phyloP scores from a whole-genome alignment of 2,888 invertebrate species.

The Orgyia antiqua region DNA sequence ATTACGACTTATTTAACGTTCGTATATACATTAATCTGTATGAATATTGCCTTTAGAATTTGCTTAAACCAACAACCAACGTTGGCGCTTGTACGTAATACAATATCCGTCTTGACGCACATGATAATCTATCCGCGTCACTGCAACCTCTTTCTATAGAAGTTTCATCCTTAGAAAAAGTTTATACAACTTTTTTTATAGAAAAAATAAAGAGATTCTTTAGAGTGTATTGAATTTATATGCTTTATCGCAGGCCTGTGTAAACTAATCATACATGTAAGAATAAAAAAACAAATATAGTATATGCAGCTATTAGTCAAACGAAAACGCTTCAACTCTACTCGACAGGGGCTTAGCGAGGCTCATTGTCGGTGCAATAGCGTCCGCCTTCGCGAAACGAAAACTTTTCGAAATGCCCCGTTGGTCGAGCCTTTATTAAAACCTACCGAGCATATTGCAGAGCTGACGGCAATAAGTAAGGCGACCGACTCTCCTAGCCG shows the following conservation, averaged over 20 bases:
- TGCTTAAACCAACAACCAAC: constrained; percentile 38
- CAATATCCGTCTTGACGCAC: constrained; percentile 64
- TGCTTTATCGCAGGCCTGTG: constrained; percentile 16
- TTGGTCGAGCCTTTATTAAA: constrained; percentile 70
- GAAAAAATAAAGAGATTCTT: too few relatives aligned
- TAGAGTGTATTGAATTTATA: too few relatives aligned
- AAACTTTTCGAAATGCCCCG: constrained; percentile 70
- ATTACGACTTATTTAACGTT: too few relatives aligned
- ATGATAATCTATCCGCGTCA: constrained; percentile 51
- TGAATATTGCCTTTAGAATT: too few relatives aligned
- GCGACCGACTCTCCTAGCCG: constrained; percentile 63
- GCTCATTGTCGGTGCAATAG: constrained; percentile 62
- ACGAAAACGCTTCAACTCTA: constrained; percentile 44
- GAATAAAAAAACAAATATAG: constrained; percentile 31
- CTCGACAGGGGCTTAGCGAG: constrained; percentile 45
- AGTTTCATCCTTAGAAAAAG: too few relatives aligned
- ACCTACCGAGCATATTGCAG: constrained; percentile 67
- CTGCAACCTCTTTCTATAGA: constrained; percentile 29
- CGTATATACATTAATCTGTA: too few relatives aligned
- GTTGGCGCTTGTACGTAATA: constrained; percentile 56
- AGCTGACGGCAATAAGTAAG: constrained; percentile 74
- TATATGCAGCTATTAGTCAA: constrained; percentile 43
- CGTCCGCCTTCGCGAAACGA: constrained; percentile 67
- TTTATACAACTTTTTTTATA: too few relatives aligned
- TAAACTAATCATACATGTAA: constrained; percentile 12